Percentiles rank a stretch among this genome's conserved stretches.
These are phyloP conservation scores for Chinchilla lanigera DNA, from an alignment of 2,113 vertebrate species.

Conservation along the genomic window DNA sequence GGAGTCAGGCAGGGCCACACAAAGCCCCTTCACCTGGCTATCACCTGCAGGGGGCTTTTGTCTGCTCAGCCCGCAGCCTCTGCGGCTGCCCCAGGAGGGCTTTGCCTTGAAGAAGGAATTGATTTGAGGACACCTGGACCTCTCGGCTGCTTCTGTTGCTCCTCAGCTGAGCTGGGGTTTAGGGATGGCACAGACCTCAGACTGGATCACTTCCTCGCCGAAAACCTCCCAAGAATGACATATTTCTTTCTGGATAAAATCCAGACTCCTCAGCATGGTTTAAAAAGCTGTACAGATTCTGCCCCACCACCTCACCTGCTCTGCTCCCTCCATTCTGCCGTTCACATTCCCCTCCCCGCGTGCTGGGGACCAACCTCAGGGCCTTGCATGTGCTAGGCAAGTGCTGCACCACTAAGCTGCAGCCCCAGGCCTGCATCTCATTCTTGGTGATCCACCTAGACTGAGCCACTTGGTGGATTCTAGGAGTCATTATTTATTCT, in stretches of 20 bases:
- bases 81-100: neutral
- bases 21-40: neutral
- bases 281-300: neutral
- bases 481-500: neutral
- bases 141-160: neutral
- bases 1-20: neutral
- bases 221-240: neutral
- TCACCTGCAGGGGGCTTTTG: rapidly evolving
- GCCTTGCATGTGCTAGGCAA: neutral
- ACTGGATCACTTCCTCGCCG: neutral
- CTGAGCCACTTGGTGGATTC: neutral
- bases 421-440: neutral
- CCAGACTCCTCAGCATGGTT: neutral
- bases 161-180: neutral
- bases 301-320: neutral
- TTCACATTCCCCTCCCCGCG: too few relatives aligned
- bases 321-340: neutral
- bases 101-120: neutral
- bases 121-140: neutral
- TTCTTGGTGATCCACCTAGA: neutral
- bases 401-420: neutral
- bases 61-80: neutral
- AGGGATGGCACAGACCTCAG: neutral
- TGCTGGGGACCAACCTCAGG: neutral
- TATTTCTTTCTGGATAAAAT: slow-evolving; percentile 62